Evolutionary conservation across 2,113 vertebrate genomes (phyloP), one percentile per base, ranked within the genome.

Genomic region (Rana temporaria): DNA sequence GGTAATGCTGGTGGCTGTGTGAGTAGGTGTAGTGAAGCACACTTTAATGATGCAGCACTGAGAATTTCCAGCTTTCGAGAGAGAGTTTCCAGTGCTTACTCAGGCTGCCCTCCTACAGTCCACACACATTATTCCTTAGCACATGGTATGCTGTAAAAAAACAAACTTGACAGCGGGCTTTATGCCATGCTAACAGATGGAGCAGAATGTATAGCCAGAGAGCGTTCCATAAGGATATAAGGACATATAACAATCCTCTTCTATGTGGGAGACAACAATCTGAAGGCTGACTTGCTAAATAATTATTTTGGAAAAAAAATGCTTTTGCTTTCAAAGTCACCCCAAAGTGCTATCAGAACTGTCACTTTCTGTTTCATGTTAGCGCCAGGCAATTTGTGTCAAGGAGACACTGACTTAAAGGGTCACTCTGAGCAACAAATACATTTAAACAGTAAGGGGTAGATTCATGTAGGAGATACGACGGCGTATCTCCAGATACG

Each of bases 141-240:
- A 79, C 77, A 68, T 79, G 77, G 65, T 68, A 79, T 6, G 65
- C 62, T 19, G 32, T 22, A 79, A 79, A 71, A 65, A 79, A 66
- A 67, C 22, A 68, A 79, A 79, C 77, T 69, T 59, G 52, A 57
- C 32, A 68, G 77, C 68, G 65, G 77, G 77, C 77, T 69, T 68
- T 22, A 79, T 79, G 77, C 77, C 77, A 79, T 79, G 19, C 30
- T 67, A 79, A 59, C 77, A 79, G 77, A 79, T 79, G 77, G 77
- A 79, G 77, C 65, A 34, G 77, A 79, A 79, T 59, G 77, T 79
- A 79, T 67, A 67, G 16, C 30, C 64, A 79, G 77, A 79, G 53
- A 56, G 53, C 65, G 30, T 20, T 59, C 55, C 77, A 68, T 69
- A 69, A 56, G 77, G 65, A 79, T 79, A 32, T 79, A 79, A 69